These are phyloP conservation scores for Drosophila lacicola DNA, from an alignment of 2,888 invertebrate species.

Conservation along the genomic window DNA sequence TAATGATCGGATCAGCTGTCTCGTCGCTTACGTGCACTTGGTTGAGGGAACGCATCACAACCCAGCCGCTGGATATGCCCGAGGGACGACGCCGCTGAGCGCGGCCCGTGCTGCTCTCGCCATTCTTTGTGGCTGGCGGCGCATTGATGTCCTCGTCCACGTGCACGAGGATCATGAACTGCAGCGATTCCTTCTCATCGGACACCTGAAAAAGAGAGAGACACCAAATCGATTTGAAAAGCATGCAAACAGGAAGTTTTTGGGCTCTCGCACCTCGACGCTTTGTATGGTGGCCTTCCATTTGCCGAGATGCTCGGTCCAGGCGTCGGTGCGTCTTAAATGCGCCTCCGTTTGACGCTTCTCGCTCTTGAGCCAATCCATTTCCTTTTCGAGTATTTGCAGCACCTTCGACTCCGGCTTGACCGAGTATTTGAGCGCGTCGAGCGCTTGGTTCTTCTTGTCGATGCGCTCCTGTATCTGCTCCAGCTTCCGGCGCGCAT, in stretches of 20 bases:
- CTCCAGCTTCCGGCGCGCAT: conserved; percentile 92
- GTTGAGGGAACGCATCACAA: conserved; percentile 88
- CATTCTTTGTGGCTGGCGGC: conserved; percentile 57
- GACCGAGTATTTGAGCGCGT: conserved; percentile 92
- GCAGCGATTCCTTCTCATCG: conserved; percentile 86
- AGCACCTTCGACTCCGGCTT: conserved; percentile 94
- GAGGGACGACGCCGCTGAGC: conserved; percentile 85
- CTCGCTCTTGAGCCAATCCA: conserved; percentile 92
- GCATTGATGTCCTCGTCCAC: conserved; percentile 87
- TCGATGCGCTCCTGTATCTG: conserved; percentile 93
- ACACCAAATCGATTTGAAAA: neutral
- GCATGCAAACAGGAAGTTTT: no score
- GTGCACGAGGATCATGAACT: conserved; percentile 93
- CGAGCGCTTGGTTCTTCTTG: conserved; percentile 93
- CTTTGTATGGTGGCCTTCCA: conserved; percentile 95
- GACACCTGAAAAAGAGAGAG: conserved; percentile 62
- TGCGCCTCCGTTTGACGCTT: conserved; percentile 93
- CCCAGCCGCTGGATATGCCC: conserved; percentile 89
- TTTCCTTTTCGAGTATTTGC: conserved; percentile 92
- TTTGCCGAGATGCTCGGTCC: conserved; percentile 95
- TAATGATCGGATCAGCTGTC: no score
- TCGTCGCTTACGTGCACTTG: conserved; percentile 89
- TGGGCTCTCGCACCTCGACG: conserved; percentile 87
- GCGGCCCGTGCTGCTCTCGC: conserved; percentile 66
- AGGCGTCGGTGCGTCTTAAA: conserved; percentile 93